Evolutionary conservation across 2,888 invertebrate species (phyloP), one percentile per base, ranked within the genome.

Genomic region (Campoplex nolae): DNA sequence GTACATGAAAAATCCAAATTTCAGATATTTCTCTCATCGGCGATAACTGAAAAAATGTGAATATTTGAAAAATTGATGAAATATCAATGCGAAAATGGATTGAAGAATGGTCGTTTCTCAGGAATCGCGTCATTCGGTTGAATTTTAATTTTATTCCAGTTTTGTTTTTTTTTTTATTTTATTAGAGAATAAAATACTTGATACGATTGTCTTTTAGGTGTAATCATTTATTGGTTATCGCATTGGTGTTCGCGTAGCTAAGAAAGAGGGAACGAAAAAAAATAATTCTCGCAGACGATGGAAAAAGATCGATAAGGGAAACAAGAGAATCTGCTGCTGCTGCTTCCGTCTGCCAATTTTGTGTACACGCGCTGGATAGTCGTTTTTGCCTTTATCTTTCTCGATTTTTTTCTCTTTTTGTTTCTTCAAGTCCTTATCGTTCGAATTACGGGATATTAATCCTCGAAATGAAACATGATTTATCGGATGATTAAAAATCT

Each of bases 301-400:
- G 48, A 74, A 23, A 58, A 68, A 75, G 78, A 75, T 73, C 78
- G 85, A 85, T 85, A 85, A 84, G 78, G 67, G 85, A 82, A 58
- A 85, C 58, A 68, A 83, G 68, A 70, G 75, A 74, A 75, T 86
- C 75, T 45, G 58, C 74, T 73, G 58, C 74, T 73, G 23, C 23
- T 23, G 23, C 23, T 23, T 83, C 75, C 65, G 79, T 71, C 75
- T 67, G 75, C 48, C 75, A 56, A 76, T 81, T 81, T 67, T 67
- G 65, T 67, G 51, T 75, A 67, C 65, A 81, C 65, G 54, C 58
- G 56, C 45, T 32, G 18, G 45, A 54, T 42, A 54, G 23, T 56
- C 23, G 23, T 23, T 42, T 28, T 28, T 32, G 16, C n/a, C 7
- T 42, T 7, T 2, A 42, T 42, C 38, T 42, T 54, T 18, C 77